phyloP scores from a whole-genome alignment of 92 coral and sea anemone species.

The Heteractis magnifica region DNA sequence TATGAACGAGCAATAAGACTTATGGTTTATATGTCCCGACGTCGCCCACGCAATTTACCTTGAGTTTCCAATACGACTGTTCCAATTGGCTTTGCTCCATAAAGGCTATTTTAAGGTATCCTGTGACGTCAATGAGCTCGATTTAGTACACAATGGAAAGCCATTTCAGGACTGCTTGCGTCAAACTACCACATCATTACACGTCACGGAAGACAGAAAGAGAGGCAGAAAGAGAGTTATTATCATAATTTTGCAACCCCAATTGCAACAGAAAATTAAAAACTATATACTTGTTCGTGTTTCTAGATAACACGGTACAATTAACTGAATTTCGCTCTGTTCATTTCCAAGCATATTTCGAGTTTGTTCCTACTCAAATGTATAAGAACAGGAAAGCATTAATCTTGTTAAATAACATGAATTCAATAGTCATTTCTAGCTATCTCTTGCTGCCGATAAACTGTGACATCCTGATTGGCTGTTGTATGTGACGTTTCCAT shows the following conservation, averaged over 20 bases:
- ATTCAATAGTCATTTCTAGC: neutral
- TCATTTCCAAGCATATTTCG: neutral
- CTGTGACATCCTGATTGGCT: neutral
- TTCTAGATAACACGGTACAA: neutral
- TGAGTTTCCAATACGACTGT: slow-evolving; percentile 15
- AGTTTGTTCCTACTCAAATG: neutral
- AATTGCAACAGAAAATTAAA: neutral
- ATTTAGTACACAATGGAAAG: slow-evolving; percentile 13
- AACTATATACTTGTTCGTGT: neutral
- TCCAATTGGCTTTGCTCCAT: neutral
- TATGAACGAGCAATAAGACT: slow-evolving; percentile 12
- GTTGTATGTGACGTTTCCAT: neutral
- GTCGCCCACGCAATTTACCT: slow-evolving; percentile 25
- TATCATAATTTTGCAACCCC: neutral
- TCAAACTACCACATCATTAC: slow-evolving; percentile 6
- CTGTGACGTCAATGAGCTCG: slow-evolving; percentile 43
- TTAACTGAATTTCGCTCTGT: neutral
- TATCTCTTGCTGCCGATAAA: neutral
- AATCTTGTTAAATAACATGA: neutral
- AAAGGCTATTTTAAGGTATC: slow-evolving; percentile 21
- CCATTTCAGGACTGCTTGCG: slow-evolving; percentile 23
- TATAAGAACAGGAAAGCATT: neutral
- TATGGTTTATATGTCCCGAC: slow-evolving; percentile 18
- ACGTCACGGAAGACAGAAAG: neutral
- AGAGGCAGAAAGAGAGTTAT: too few relatives aligned